Conservation (phyloP, 2,113 vertebrate species). For the Coturnix japonica region DNA sequence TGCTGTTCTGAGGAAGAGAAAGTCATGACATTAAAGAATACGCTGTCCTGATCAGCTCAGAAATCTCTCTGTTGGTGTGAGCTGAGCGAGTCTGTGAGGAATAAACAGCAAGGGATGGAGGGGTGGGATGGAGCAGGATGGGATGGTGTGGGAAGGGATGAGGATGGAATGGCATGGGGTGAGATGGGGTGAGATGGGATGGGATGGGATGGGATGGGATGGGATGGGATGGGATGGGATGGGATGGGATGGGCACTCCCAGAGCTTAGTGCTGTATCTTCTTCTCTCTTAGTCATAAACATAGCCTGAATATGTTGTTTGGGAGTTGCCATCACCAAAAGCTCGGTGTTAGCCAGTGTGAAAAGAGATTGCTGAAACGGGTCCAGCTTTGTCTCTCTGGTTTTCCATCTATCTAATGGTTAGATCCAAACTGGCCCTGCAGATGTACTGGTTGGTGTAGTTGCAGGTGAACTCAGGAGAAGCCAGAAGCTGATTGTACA, state of each 20-base stretch:
- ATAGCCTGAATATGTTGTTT: not conserved
- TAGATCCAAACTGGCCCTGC: fast-evolving
- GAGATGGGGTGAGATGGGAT: not conserved
- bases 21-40: not conserved
- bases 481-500: not conserved
- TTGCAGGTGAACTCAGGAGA: not conserved
- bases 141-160: not conserved
- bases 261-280: not conserved
- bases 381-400: not conserved
- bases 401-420: not conserved
- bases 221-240: not conserved
- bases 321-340: not conserved
- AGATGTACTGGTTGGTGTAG: not conserved
- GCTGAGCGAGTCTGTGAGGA: not conserved
- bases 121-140: not conserved
- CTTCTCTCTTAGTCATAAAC: not conserved
- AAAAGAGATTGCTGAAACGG: not conserved
- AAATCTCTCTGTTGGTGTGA: not conserved
- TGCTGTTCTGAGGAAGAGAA: slow-evolving; percentile 22
- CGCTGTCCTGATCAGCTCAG: not conserved
- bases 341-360: not conserved
- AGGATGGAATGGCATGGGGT: no score
- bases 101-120: not conserved
- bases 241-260: not conserved
- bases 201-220: not conserved